A percentile compares a stretch with the other conserved stretches of the same genome.
Conservation (phyloP, 2,888 invertebrate genomes). For the Achlya flavicornis region DNA sequence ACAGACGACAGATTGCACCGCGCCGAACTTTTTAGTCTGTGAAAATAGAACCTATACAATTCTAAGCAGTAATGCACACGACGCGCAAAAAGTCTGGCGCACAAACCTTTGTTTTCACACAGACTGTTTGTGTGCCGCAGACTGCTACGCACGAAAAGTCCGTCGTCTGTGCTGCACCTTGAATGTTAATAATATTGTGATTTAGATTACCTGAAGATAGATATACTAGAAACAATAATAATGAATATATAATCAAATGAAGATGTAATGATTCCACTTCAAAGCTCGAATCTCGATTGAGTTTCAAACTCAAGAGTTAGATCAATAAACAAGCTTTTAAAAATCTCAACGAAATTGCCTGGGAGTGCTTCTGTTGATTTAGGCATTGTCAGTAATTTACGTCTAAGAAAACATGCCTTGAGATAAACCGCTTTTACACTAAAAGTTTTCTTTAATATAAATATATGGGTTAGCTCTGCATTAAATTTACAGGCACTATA, state of each 20-base stretch:
- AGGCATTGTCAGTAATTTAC: slow-evolving; percentile 27
- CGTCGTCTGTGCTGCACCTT: too few species aligned
- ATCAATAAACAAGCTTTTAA: slow-evolving; percentile 20
- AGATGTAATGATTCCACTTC: slow-evolving; percentile 4
- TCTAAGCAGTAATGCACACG: too few species aligned
- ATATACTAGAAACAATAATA: neutral
- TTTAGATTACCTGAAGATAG: neutral
- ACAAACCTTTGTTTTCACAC: too few species aligned
- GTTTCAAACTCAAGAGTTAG: slow-evolving; percentile 17
- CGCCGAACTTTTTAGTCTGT: too few species aligned
- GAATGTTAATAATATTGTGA: neutral
- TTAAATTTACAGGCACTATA: slow-evolving; percentile 7
- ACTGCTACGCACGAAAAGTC: too few species aligned
- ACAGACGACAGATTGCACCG: too few species aligned
- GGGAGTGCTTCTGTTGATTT: slow-evolving; percentile 26
- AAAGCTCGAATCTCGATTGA: slow-evolving; percentile 3
- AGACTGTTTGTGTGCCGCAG: too few species aligned
- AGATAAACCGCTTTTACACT: slow-evolving; percentile 14
- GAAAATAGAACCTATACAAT: too few species aligned
- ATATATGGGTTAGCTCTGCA: slow-evolving; percentile 1
- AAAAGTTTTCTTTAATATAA: slow-evolving; percentile 18
- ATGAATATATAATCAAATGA: neutral
- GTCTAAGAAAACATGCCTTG: slow-evolving; percentile 26
- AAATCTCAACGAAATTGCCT: slow-evolving; percentile 14
- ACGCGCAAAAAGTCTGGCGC: too few species aligned